Evolutionary conservation across 2,113 vertebrate species (phyloP), one percentile per base, ranked within the genome.

Genomic region (Myanophis thanlyinensis): DNA sequence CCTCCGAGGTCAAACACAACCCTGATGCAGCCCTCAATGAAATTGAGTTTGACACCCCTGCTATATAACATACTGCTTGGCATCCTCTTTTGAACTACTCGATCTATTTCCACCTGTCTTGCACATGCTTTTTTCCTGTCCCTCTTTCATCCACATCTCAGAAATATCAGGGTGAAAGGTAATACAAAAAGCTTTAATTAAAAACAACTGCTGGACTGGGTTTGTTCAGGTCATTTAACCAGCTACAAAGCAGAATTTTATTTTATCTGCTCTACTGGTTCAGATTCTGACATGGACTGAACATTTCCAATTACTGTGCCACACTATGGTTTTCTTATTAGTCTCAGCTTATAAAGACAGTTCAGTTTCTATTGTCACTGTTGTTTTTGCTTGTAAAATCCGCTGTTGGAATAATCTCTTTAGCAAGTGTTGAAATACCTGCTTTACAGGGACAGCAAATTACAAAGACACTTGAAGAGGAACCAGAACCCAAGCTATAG

Each of bases 301-400:
- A 91, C 90, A 93, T 93, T 93, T 89, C 87, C 93, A 89, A 93
- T 91, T 89, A 62, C 88, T 23, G 54, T 40, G 48, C 25, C 73
- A 92, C 84, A 92, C 86, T 92, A 89, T 87, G 80, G 80, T 89
- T 93, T 88, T 85, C 90, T 87, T 92, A 51, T 44, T 10, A 84
- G 87, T 87, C 87, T 91, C 27, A 46, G 48, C 73, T 89, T 59
- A 67, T 67, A 67, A 87, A 86, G 87, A 91, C 35, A 73, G 53
- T 20, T 93, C 51, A 35, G 56, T 53, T n/a, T 47, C 44, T 88
- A 52, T 54, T 44, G 35, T 80, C 73, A 22, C 35, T 22, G 73
- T 22, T 80, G 73, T 8, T 22, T 80, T 80, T 44, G 35, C 73
- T 22, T 44, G 73, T 44, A 51, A 87, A 9, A 2, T n/a, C 47